Percentiles rank a stretch among this genome's conserved stretches.
Evolutionary conservation across 2,113 vertebrate species (phyloP).

Genomic region (Neotragus moschatus): DNA sequence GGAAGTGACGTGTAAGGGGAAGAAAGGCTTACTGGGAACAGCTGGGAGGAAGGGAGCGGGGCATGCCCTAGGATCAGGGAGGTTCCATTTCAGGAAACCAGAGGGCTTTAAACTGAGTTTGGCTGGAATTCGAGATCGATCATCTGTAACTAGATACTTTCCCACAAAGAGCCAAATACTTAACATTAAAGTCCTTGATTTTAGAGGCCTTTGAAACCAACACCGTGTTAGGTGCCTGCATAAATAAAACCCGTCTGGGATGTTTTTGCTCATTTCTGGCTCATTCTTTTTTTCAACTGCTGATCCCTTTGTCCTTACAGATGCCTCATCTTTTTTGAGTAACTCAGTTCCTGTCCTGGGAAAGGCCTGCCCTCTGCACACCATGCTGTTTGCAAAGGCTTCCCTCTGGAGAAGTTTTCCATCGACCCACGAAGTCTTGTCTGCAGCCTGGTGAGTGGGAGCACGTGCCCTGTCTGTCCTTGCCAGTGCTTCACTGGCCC

Average conservation of each 20-base stretch:
- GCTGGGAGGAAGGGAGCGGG: neutral
- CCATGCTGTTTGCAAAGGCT: neutral
- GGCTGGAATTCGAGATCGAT: slow-evolving; percentile 47
- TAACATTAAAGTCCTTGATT: neutral
- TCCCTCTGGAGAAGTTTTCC: neutral
- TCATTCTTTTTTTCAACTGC: neutral
- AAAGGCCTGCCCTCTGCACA: neutral
- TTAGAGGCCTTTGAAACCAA: slow-evolving; percentile 56
- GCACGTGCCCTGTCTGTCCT: neutral
- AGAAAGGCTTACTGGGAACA: neutral
- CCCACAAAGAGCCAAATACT: slow-evolving; percentile 42
- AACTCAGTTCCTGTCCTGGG: neutral
- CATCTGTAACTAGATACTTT: slow-evolving; percentile 54
- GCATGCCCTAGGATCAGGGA: accelerated
- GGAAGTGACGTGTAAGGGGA: neutral
- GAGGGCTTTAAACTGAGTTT: slow-evolving; percentile 39
- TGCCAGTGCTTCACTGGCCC: neutral
- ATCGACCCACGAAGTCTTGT: neutral
- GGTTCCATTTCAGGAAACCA: slow-evolving; percentile 21
- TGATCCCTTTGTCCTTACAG: neutral
- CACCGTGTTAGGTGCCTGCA: neutral
- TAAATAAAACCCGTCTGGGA: neutral
- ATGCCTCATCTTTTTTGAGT: neutral
- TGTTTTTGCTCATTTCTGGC: neutral
- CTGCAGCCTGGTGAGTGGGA: neutral